Base-by-base conservation (phyloP, 35 echinoderm and acorn worm genomes). In the Anneissia japonica region DNA sequence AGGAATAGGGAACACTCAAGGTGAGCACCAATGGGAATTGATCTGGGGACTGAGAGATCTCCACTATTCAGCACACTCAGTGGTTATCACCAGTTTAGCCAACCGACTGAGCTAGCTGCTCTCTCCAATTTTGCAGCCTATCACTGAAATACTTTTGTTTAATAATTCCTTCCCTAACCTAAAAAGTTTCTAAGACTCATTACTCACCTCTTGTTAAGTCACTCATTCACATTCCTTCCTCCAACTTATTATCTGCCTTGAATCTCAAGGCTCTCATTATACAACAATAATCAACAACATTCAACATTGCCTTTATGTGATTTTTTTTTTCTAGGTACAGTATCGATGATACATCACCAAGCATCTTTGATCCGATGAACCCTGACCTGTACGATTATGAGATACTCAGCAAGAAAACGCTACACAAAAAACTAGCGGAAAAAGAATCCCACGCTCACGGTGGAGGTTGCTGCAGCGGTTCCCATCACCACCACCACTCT, bases 281-380 rank as follows among this genome's bases (percentile, higher is more conserved):
- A 64, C 51, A 14, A 14, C 51, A 14, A 14, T 64, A n/a, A 64
- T 14, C n/a, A 64, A 14, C 12, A 14, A 64, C 12, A 14, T n/a
- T 64, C n/a, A 64, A 14, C n/a, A n/a, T 64, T 64, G 51, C n/a
- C n/a, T 12, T 64, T 64, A 12, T 51, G 30, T 36, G 74, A 0
- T 85, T 81, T 37, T 17, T 72, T 19, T 36, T 76, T 85, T 39
- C 34, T 46, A 97, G 94, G 30, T 93, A 89, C 82, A 82, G 85
- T 32, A 81, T 93, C 16, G 95, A 97, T 55, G 95, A 97, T 56
- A 97, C 95, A 23, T 93, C 91, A 29, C 95, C 91, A 3, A 97
- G 95, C 37, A 23, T 91, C 21, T 93, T 84, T 85, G 91, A 93
- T 78, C 91, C 95, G 26, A 86, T 97, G 91, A 90, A 85, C 26